These are phyloP conservation scores for Agapornis canus DNA, from an alignment of 2,797 vertebrate genomes.

Conservation along the genomic window DNA sequence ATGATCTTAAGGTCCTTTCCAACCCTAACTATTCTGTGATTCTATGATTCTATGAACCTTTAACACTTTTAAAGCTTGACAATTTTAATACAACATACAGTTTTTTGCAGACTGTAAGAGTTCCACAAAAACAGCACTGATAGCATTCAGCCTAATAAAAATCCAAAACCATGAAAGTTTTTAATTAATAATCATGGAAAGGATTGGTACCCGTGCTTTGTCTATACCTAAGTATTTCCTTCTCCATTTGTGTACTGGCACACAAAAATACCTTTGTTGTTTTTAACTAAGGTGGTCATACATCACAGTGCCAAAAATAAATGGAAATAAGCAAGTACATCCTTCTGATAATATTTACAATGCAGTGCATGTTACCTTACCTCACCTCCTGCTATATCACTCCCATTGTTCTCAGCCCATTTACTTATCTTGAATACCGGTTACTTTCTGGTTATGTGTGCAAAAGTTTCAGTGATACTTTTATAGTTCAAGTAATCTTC, in stretches of 20 bases:
- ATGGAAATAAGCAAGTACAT: constrained; percentile 18
- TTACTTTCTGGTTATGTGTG: background rate
- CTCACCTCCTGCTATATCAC: background rate
- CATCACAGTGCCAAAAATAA: background rate
- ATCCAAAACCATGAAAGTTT: background rate
- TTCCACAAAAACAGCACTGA: background rate
- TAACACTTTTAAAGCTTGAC: background rate
- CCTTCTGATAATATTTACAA: background rate
- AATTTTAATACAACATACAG: background rate
- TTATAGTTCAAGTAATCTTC: background rate
- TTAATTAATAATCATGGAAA: background rate
- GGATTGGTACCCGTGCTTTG: background rate
- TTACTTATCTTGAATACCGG: background rate
- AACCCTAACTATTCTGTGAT: no score
- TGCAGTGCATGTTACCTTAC: background rate
- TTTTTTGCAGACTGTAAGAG: background rate
- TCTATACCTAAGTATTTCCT: background rate
- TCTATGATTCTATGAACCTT: background rate
- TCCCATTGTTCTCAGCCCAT: background rate
- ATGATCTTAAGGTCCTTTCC: no score
- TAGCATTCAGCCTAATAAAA: background rate
- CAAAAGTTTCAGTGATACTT: background rate
- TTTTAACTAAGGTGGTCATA: constrained; percentile 7
- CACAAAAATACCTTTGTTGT: background rate
- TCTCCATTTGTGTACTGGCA: background rate